These are phyloP conservation scores for Scolopax rusticola DNA, from an alignment of 2,797 vertebrate genomes.

Conservation along the genomic window DNA sequence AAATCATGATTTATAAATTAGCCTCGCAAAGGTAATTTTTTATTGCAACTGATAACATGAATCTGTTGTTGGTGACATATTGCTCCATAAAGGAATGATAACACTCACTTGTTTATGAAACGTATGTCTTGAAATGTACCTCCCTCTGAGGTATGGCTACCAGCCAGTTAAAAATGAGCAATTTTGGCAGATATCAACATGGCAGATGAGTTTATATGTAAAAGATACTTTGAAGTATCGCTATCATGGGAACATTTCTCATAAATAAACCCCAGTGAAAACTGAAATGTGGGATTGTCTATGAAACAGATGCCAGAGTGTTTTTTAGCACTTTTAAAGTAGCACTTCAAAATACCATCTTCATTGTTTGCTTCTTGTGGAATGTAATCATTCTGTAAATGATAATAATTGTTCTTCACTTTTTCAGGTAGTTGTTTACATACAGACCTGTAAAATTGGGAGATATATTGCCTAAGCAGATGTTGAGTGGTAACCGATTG, in stretches of 20 bases:
- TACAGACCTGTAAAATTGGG: neutral
- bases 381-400: neutral
- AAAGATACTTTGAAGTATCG: slow-evolving; percentile 32
- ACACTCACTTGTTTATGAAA: neutral
- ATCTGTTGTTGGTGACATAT: neutral
- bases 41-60: neutral
- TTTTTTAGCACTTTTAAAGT: slow-evolving; percentile 15
- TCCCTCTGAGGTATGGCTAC: slow-evolving; percentile 3
- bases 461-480: neutral
- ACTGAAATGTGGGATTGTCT: slow-evolving; percentile 57
- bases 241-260: slow-evolving; percentile 12
- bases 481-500: neutral
- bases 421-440: slow-evolving; percentile 17
- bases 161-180: slow-evolving; percentile 52
- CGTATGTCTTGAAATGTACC: neutral
- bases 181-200: slow-evolving; percentile 27
- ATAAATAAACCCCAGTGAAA: slow-evolving; percentile 39
- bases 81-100: neutral
- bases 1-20: neutral
- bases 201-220: slow-evolving; percentile 37
- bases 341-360: neutral
- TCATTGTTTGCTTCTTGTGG: slow-evolving; percentile 41
- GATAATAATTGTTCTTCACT: neutral
- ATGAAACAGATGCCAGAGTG: slow-evolving; percentile 32
- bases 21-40: neutral